Evolutionary conservation across 2,113 vertebrate species (phyloP).

Genomic region (Xyliphius kryptos): DNA sequence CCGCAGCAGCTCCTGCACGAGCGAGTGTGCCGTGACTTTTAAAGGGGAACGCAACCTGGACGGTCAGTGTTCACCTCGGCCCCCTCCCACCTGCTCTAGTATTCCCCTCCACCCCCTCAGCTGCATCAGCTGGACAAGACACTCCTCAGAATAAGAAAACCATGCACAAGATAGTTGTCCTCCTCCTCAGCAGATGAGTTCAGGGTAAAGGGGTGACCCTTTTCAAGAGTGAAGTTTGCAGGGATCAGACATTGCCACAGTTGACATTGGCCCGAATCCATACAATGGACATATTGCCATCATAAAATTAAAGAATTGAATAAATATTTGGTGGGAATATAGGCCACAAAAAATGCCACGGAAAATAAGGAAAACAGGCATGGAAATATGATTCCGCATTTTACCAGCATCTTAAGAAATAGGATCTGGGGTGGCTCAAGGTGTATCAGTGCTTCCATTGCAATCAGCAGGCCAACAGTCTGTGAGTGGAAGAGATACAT

Average conservation of each 20-base stretch:
- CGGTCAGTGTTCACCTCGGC: slow-evolving; percentile 58
- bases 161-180: background rate
- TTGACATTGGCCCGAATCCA: slow-evolving; percentile 37
- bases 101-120: slow-evolving; percentile 30
- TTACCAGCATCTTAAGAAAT: slow-evolving; percentile 47
- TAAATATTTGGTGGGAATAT: background rate
- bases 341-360: background rate
- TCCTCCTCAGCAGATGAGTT: slow-evolving; percentile 9
- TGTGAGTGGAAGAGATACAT: slow-evolving; percentile 40
- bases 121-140: slow-evolving; percentile 45
- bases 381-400: slow-evolving; percentile 34
- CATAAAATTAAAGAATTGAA: background rate
- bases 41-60: slow-evolving; percentile 77
- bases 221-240: slow-evolving; percentile 32
- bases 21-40: slow-evolving; percentile 76
- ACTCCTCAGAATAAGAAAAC: slow-evolving; percentile 12
- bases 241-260: slow-evolving; percentile 26
- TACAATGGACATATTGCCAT: slow-evolving; percentile 17
- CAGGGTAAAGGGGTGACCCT: slow-evolving; percentile 36
- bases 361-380: slow-evolving; percentile 1
- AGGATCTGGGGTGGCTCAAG: slow-evolving; percentile 37
- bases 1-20: slow-evolving; percentile 81
- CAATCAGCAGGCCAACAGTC: slow-evolving; percentile 44
- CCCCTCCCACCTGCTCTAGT: slow-evolving; percentile 40
- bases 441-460: slow-evolving; percentile 44